Conservation (phyloP, 2,888 invertebrate species). For the Mimachlamys varia region DNA sequence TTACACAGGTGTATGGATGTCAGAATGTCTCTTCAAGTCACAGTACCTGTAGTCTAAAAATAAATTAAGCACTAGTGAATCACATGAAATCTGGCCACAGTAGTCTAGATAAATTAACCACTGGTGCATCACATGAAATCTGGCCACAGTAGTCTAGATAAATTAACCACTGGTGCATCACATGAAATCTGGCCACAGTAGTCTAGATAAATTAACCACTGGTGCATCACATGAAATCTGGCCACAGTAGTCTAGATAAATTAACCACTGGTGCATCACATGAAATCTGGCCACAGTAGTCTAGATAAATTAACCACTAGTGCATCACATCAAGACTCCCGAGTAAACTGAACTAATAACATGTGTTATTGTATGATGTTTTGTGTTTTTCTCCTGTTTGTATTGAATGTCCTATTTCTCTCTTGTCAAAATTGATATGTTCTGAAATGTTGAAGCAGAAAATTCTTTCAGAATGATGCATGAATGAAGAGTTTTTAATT, state of each 20-base stretch:
- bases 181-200: not conserved
- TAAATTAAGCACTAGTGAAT: no score
- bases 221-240: no score
- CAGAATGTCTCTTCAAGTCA: not conserved
- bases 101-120: no score
- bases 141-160: no score
- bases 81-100: not conserved
- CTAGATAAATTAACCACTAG: no score
- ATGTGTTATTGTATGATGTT: not conserved
- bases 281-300: not conserved
- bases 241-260: no score
- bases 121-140: not conserved
- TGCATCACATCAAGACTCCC: no score
- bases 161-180: no score
- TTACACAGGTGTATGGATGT: not conserved
- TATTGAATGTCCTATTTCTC: not conserved
- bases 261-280: no score
- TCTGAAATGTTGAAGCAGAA: not conserved
- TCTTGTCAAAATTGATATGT: not conserved
- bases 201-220: no score
- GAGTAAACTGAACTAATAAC: no score
- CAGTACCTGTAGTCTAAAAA: no score
- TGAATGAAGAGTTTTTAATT: not conserved
- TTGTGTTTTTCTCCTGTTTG: not conserved
- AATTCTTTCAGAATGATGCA: slow-evolving; percentile 6